phyloP scores from a whole-genome alignment of 2,888 invertebrate species.

The Limnephilus auricula region DNA sequence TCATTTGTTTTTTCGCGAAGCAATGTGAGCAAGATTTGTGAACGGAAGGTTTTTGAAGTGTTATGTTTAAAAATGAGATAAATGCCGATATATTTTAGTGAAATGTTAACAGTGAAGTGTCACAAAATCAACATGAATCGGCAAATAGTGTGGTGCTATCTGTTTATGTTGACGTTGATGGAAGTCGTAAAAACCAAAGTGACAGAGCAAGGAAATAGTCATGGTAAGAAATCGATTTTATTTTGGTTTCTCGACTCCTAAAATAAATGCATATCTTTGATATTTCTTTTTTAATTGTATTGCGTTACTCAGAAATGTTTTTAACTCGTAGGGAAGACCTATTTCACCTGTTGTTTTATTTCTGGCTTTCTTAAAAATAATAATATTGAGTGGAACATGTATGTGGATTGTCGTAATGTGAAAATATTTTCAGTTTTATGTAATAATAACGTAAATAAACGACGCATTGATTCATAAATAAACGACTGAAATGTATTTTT shows the following conservation, averaged over 20 bases:
- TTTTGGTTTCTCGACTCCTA: conserved; percentile 61
- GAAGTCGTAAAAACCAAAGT: conserved; percentile 83
- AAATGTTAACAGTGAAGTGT: conserved; percentile 67
- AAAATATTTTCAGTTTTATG: conserved; percentile 53
- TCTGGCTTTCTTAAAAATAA: conserved; percentile 50
- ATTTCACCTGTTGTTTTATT: conserved; percentile 56
- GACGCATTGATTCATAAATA: background rate
- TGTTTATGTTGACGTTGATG: conserved; percentile 82
- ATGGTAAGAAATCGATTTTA: conserved; percentile 78
- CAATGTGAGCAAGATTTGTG: conserved; percentile 60
- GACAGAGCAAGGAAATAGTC: conserved; percentile 85
- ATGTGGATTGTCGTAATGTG: conserved; percentile 49
- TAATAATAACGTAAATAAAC: conserved; percentile 27
- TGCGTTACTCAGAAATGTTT: conserved; percentile 40
- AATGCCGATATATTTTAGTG: conserved; percentile 56
- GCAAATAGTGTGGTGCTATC: conserved; percentile 81
- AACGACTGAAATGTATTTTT: background rate
- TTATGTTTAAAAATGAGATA: conserved; percentile 62
- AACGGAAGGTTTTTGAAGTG: conserved; percentile 49
- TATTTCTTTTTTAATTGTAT: conserved; percentile 42
- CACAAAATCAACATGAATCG: conserved; percentile 75
- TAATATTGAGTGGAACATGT: conserved; percentile 15
- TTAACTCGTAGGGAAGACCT: background rate
- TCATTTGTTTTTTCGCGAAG: conserved; percentile 64
- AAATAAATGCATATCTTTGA: conserved; percentile 56